Conservation (phyloP, 2,888 invertebrate genomes). For the Formica aserva region DNA sequence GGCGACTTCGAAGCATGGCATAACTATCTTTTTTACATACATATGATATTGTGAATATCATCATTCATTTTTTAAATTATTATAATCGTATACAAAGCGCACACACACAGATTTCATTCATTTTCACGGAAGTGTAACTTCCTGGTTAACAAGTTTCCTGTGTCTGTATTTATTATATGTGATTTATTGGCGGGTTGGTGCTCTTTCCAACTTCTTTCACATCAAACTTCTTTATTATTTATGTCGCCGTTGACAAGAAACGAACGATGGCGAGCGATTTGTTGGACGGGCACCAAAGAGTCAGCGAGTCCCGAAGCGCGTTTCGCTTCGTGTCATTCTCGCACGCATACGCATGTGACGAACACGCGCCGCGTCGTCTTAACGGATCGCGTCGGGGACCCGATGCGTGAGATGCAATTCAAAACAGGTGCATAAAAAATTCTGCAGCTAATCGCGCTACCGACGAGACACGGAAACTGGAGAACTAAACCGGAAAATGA, state of each 20-base stretch:
- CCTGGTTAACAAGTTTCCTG: neutral
- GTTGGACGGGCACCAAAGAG: neutral
- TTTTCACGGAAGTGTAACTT: neutral
- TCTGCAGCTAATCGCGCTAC: constrained; percentile 52
- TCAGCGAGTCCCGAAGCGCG: neutral
- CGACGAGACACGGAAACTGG: constrained; percentile 48
- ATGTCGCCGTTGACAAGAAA: neutral
- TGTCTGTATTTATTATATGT: neutral
- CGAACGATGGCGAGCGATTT: neutral
- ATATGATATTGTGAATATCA: neutral
- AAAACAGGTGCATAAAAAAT: constrained; percentile 67
- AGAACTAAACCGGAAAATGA: constrained; percentile 61
- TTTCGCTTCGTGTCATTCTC: constrained; percentile 16
- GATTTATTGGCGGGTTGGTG: neutral
- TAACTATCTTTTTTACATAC: neutral
- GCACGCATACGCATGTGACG: constrained; percentile 24
- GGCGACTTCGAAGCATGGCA: neutral
- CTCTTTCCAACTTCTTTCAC: neutral
- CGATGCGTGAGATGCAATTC: constrained; percentile 62
- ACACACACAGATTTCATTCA: neutral
- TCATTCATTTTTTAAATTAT: constrained; percentile 11
- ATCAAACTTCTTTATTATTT: neutral
- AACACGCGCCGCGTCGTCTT: constrained; percentile 60
- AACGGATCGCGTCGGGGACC: constrained; percentile 53
- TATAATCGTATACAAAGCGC: neutral